Evolutionary conservation across 2,888 invertebrate genomes (phyloP).

Genomic region (Tineola bisselliella): DNA sequence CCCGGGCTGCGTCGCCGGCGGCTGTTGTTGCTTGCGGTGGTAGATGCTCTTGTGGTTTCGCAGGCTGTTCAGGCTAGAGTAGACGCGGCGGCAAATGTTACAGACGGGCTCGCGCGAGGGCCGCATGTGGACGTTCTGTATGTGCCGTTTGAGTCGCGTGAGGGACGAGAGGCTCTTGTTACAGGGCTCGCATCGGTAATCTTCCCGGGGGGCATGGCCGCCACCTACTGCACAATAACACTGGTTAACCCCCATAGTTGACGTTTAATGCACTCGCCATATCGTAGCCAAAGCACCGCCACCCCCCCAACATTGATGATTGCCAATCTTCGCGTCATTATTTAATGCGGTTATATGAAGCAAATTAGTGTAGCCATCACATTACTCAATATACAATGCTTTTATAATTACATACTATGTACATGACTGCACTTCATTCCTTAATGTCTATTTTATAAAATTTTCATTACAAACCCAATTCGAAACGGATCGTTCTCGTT

Average conservation of each 20-base stretch:
- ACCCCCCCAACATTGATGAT: slow-evolving; percentile 42
- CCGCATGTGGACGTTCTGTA: slow-evolving; percentile 91
- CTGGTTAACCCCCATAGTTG: slow-evolving; percentile 65
- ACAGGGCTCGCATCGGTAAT: slow-evolving; percentile 91
- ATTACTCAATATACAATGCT: slow-evolving; percentile 4
- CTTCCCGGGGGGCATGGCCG: slow-evolving; percentile 82
- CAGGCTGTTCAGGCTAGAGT: slow-evolving; percentile 90
- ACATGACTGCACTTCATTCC: not conserved
- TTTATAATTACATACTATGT: not conserved
- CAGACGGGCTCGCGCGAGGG: slow-evolving; percentile 91
- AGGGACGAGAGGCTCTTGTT: slow-evolving; percentile 89
- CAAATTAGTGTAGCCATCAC: slow-evolving; percentile 43
- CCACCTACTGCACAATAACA: slow-evolving; percentile 73
- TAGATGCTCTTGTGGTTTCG: slow-evolving; percentile 94
- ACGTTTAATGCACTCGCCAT: slow-evolving; percentile 63
- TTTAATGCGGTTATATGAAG: slow-evolving; percentile 34
- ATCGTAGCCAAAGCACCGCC: slow-evolving; percentile 67
- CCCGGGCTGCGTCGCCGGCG: slow-evolving; percentile 39
- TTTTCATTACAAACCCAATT: not conserved
- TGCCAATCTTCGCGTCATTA: slow-evolving; percentile 38
- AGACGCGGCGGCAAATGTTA: slow-evolving; percentile 91
- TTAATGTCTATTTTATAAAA: slow-evolving; percentile 1
- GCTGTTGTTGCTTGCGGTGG: slow-evolving; percentile 84
- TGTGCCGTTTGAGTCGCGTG: slow-evolving; percentile 89
- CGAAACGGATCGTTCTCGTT: not conserved